Base-by-base conservation (phyloP, 2,797 vertebrate genomes). In the Arctocebus calabarensis region DNA sequence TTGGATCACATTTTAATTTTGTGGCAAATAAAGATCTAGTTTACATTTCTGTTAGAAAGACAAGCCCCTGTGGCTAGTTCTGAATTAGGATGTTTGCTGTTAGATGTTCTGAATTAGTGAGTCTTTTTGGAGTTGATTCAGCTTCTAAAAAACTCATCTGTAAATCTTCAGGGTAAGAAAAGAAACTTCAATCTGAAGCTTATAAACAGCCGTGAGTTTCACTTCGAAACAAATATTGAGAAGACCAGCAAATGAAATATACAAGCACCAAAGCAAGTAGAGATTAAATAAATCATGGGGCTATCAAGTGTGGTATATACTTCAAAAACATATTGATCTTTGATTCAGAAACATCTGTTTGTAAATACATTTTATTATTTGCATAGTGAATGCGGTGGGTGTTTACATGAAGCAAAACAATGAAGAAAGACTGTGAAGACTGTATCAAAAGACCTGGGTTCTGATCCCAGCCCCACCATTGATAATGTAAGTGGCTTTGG, bases 1-100 rank as follows among this genome's bases (percentile, higher is more conserved):
- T 94, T 97, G 94, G 88, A 94, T 95, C 71, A 64, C 81, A 81
- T 97, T 96, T 97, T 96, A 91, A 97, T 97, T 97, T 91, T 77
- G 79, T 96, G 87, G 52, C 94, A 96, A 94, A 85, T 85, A 92
- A 87, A 91, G 83, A 95, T 93, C 94, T 97, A 17, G 95, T 95
- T 96, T 95, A 92, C 86, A 85, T 97, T 97, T 96, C 89, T 94
- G 64, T 96, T 91, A 91, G 94, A 89, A 88, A 91, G 88, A 92
- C 91, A 92, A 89, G 86, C 70, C 92, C 89, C 92, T 29, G 34
- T 61, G 83, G 90, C 57, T 88, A 45, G n/a, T 55, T 85, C 83
- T 94, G 96, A 96, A 94, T 90, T 81, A 94, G 59, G 61, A 61
- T 86, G 48, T 94, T 95, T 94, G 74, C 62, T 85, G 17, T 87